Evolutionary conservation across 2,113 vertebrate genomes (phyloP), one percentile per base, ranked within the genome.

Genomic region (Notechis scutatus): DNA sequence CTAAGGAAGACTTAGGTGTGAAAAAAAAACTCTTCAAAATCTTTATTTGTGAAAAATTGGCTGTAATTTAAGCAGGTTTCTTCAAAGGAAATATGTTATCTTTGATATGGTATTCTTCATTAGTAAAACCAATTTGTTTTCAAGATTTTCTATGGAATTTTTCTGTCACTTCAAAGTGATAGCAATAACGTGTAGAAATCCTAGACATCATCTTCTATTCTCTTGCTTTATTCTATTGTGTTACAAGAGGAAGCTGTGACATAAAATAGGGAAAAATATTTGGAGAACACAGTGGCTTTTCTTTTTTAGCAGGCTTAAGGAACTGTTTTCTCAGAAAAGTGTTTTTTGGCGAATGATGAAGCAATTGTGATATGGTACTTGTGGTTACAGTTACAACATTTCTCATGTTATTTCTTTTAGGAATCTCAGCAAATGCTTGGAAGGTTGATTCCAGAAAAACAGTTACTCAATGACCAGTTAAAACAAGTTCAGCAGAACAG

Each of bases 401-500:
- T 85, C 26, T 90, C 91, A 15, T 55, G 52, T 93, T 52, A 42
- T 87, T 90, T 86, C 45, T 47, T 94, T 87, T 95, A 99, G 99
- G 99, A 99, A 93, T 99, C 99, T 87, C 99, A 99, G 97, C 99
- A 99, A 96, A 99, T 99, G 98, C 98, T 99, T 95, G 98, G 99
- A 93, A 98, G 98, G 91, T 96, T 99, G 64, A 99, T 99, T 96
- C 99, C 99, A 74, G 99, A 99, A 94, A 99, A 99, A 95, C 99
- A 99, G 96, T 97, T 97, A 94, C 98, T 99, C n/a, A 99, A 98
- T 91, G 99, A 99, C 85, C 98, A 99, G 87, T 95, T 99, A 94
- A 99, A 99, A 92, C 99, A 99, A 95, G 98, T 99, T 93, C 99
- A 99, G 87, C 99, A 99, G 96, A 99, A 99, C 97, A 99, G 98